Base-by-base conservation (phyloP, 2,113 vertebrate genomes). In the Gobius niger region DNA sequence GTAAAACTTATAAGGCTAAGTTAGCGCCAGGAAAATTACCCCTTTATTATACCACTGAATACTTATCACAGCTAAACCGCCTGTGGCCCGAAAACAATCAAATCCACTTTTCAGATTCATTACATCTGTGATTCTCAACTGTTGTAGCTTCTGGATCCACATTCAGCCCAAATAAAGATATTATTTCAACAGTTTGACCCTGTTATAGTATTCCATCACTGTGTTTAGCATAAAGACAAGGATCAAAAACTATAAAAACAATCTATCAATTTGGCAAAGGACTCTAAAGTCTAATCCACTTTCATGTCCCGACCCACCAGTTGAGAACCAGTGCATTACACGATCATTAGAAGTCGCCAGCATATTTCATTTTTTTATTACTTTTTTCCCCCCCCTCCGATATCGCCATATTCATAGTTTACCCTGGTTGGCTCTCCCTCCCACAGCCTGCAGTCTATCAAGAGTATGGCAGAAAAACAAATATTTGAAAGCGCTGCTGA, bases 401-500 rank as follows among this genome's bases (percentile, higher is more conserved):
- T 44, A 44, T n/a, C n/a, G 76, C 80, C 82, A 76, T 82, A 76
- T 81, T 70, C 78, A 76, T 9, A 6, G 62, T 77, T 85, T 65
- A 73, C 81, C 79, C 77, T 44, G 66, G 61, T 68, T 24, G 18
- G 44, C 72, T 80, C 75, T 81, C 69, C 71, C 83, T 82, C 63
- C 81, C 80, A 87, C 78, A 80, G 84, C 83, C 88, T 86, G 83
- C 79, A 88, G 85, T 85, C 85, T 88, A 85, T 86, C 87, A 87
- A 84, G 86, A 87, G 76, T 76, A 84, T 72, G 78, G 81, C 44
- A 59, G 79, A 85, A 92, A 92, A 92, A 89, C 91, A 90, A 93
- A 93, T 91, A 93, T 91, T 91, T 87, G 86, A 91, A 89, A 88
- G 87, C 86, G 89, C 89, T 88, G 81, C 90, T 89, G 81, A 90